Conservation (phyloP, 2,797 vertebrate species). For the Spinus olivaceus region DNA sequence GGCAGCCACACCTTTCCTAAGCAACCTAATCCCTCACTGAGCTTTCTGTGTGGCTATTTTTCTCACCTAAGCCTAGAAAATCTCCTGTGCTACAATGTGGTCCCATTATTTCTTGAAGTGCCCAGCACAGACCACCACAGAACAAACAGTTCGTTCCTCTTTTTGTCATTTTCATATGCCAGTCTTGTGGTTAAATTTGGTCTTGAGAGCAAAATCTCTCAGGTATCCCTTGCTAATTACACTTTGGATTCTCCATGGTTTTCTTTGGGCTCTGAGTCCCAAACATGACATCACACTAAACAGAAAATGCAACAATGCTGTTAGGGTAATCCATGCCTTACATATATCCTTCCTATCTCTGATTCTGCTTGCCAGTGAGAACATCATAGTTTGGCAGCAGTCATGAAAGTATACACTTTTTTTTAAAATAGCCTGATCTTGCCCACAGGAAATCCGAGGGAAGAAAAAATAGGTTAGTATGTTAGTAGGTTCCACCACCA, state of each 20-base stretch:
- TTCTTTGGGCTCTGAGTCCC: background rate
- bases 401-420: background rate
- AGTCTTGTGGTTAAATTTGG: background rate
- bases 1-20: background rate
- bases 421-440: accelerated
- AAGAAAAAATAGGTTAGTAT: background rate
- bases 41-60: background rate
- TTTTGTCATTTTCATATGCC: background rate
- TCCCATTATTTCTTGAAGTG: background rate
- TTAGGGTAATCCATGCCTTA: background rate
- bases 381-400: background rate
- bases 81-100: background rate
- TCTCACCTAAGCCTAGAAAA: background rate
- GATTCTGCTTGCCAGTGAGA: background rate
- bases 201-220: background rate
- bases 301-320: background rate
- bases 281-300: background rate
- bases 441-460: background rate
- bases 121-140: background rate
- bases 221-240: background rate
- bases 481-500: background rate
- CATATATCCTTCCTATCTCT: background rate
- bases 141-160: background rate
- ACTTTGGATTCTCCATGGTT: background rate
- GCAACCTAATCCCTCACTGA: background rate